Base-by-base conservation (phyloP, 2,797 vertebrate genomes). In the Typhlichthys eigenmanni region DNA sequence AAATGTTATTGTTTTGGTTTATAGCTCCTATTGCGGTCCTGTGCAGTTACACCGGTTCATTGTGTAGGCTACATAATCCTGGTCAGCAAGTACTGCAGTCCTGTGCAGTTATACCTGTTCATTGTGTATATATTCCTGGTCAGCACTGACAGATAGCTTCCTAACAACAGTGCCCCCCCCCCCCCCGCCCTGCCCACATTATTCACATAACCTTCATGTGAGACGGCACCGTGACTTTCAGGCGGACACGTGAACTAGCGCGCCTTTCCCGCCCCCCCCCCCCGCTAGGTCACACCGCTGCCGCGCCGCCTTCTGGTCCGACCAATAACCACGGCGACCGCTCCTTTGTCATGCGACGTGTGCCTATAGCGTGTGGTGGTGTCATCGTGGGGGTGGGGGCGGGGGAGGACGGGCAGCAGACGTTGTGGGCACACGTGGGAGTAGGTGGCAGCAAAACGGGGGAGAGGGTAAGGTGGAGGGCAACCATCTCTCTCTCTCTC, bases 151-250 rank as follows among this genome's bases (percentile, higher is more conserved):
- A 38, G 2, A 29, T 9, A 12, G 34, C 3, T 61, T 47, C 57
- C 7, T 53, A 69, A 72, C 32, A 65, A 76, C 54, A 62, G 56
- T 47, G 54, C 72, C 57, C 45, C 43, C 60, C 5, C 66, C 51
- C 13, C 46, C 47, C 5, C 66, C 52, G 11, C 46, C 49, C 45
- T 38, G 58, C 5, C 68, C 52, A 11, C 46, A 70, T 80, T 65
- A 83, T 70, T 81, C 76, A 78, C 77, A 75, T 72, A 85, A 90
- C 88, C 88, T 89, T 88, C 84, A 87, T 11, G 29, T 38, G 62
- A 69, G 62, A 71, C 11, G 43, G 64, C 70, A 66, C 62, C 67
- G 46, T 66, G 76, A 67, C 76, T 76, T 71, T 74, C 63, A 72
- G 24, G 52, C 32, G 48, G 61, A 57, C 69, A 47, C 24, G 49